These are phyloP conservation scores for Clytia hemisphaerica DNA, from an alignment of 30 jellyfish, hydroid and myxozoan genomes.

Conservation along the genomic window DNA sequence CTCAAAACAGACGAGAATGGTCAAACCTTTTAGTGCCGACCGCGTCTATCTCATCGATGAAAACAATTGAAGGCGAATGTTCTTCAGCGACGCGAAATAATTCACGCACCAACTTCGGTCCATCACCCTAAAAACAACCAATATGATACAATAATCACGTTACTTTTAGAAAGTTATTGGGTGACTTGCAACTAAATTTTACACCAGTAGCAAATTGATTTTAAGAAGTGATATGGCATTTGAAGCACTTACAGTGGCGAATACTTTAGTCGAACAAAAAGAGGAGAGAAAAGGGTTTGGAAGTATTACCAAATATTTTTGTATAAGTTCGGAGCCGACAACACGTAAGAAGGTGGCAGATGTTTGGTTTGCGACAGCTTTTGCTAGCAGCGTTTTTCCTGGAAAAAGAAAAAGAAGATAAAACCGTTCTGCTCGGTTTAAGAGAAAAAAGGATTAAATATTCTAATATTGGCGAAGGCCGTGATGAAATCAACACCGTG, in stretches of 20 bases:
- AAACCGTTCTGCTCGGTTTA: too few species aligned
- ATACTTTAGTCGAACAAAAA: neutral
- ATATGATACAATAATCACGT: too few species aligned
- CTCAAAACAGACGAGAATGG: neutral
- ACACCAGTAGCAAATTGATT: neutral
- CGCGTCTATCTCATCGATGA: slow-evolving; percentile 97
- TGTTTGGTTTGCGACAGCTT: slow-evolving; percentile 99
- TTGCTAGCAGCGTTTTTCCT: slow-evolving; percentile 95
- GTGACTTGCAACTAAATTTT: too few species aligned
- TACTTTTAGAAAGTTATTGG: too few species aligned
- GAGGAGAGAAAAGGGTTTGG: neutral
- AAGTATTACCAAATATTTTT: slow-evolving; percentile 72
- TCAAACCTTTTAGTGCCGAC: slow-evolving; percentile 97
- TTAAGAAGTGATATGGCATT: neutral
- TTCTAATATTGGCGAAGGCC: too few species aligned
- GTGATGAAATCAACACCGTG: too few species aligned
- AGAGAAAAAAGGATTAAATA: too few species aligned
- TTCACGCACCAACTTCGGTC: slow-evolving; percentile 96
- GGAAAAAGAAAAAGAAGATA: neutral
- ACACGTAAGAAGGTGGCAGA: slow-evolving; percentile 98
- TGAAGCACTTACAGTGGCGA: neutral
- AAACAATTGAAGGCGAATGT: slow-evolving; percentile 97
- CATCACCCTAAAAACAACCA: slow-evolving; percentile 85
- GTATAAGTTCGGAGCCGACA: slow-evolving; percentile 97
- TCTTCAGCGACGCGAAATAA: slow-evolving; percentile 97